Conservation (phyloP, 2,113 vertebrate species). For the Choloepus hoffmanni region DNA sequence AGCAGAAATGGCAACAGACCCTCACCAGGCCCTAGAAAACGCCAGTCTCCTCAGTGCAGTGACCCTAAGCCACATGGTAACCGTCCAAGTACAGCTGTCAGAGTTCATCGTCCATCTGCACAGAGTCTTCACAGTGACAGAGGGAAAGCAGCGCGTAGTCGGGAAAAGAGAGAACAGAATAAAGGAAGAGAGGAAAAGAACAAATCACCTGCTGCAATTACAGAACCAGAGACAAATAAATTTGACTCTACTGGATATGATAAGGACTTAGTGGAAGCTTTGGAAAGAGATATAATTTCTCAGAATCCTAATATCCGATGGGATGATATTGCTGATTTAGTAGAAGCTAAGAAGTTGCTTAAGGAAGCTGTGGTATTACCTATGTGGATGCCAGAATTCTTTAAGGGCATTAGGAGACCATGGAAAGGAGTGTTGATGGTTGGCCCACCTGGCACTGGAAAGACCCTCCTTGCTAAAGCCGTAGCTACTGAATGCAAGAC, state of each 20-base stretch:
- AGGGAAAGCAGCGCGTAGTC: conserved; percentile 89
- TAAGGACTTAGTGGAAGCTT: conserved; percentile 96
- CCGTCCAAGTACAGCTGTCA: conserved; percentile 88
- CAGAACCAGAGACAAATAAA: conserved; percentile 94
- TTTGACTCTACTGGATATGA: conserved; percentile 97
- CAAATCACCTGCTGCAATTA: conserved; percentile 90
- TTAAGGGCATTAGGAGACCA: conserved; percentile 97
- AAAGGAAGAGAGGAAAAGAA: conserved; percentile 96
- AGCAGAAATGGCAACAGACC: conserved; percentile 98
- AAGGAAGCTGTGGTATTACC: conserved; percentile 98
- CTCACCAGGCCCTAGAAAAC: conserved; percentile 91
- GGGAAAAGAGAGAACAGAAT: conserved; percentile 93
- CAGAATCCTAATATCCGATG: conserved; percentile 98
- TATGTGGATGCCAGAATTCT: conserved; percentile 99
- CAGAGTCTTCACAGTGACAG: conserved; percentile 90
- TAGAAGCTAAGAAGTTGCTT: conserved; percentile 96
- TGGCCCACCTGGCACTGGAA: conserved; percentile 97
- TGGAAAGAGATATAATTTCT: conserved; percentile 99
- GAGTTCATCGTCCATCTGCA: conserved; percentile 89
- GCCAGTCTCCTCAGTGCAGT: conserved; percentile 89
- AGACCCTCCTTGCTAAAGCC: conserved; percentile 97
- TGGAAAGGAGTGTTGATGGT: conserved; percentile 99
- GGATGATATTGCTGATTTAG: conserved; percentile 98
- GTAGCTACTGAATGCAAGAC: conserved; percentile 99
- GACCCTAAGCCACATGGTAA: conserved; percentile 92